These are phyloP conservation scores for Nomada fucata DNA, from an alignment of 2,888 invertebrate genomes.

Conservation along the genomic window DNA sequence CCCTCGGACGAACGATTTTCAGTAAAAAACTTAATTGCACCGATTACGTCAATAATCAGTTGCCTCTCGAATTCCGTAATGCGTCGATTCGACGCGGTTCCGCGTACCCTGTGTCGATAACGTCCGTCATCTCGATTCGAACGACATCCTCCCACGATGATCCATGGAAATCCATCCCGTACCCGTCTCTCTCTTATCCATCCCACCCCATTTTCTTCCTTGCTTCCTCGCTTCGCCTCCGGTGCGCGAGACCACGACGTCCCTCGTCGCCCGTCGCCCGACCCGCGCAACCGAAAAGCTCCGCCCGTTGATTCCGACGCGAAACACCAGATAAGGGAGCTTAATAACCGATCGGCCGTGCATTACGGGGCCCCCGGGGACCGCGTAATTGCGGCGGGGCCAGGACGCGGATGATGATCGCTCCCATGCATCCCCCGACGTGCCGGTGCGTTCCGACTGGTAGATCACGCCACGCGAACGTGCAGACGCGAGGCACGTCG, in stretches of 20 bases:
- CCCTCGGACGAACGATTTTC: no score
- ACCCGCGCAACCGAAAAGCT: neutral
- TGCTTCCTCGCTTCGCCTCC: neutral
- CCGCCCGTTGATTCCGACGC: constrained; percentile 7
- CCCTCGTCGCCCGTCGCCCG: neutral
- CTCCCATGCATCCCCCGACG: constrained; percentile 35
- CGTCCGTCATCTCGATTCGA: no score
- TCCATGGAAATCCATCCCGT: no score
- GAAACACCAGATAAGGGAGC: neutral
- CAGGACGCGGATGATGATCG: constrained; percentile 45
- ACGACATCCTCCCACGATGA: no score
- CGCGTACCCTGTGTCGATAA: no score
- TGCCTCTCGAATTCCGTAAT: no score
- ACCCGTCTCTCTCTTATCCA: no score
- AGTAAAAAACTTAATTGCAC: no score
- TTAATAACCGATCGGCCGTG: constrained; percentile 21
- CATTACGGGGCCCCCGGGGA: neutral
- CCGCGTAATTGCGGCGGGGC: constrained; percentile 31
- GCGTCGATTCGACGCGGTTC: no score
- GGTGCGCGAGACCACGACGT: no score
- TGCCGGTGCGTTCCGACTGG: constrained; percentile 27
- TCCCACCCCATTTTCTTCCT: no score
- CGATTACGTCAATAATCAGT: no score
- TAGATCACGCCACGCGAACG: constrained; percentile 49
- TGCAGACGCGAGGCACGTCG: constrained; percentile 24